Evolutionary conservation across 2,113 vertebrate species (phyloP).

Genomic region (Xiphophorus hellerii): DNA sequence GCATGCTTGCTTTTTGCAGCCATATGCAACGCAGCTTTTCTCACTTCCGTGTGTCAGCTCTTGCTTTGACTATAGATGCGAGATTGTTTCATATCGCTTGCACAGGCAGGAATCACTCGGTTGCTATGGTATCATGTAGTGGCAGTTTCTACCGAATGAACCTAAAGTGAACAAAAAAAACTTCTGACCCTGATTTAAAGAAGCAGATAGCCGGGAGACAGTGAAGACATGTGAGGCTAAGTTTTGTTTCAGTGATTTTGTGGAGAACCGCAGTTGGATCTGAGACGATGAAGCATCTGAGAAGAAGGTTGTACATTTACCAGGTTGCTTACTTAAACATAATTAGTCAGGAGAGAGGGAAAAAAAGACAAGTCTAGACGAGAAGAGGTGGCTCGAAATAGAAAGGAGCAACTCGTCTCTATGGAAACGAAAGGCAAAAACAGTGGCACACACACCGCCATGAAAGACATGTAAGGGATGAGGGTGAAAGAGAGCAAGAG

Average conservation of each 20-base stretch:
- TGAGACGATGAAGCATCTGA: slow-evolving; percentile 6
- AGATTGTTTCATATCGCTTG: slow-evolving; percentile 19
- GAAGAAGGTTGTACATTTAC: slow-evolving; percentile 31
- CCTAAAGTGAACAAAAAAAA: slow-evolving; percentile 24
- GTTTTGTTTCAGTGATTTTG: background rate
- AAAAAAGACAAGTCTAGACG: slow-evolving; percentile 60
- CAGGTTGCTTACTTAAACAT: slow-evolving; percentile 41
- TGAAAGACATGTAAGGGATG: slow-evolving; percentile 72
- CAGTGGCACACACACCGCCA: slow-evolving; percentile 61
- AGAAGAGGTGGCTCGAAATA: slow-evolving; percentile 79
- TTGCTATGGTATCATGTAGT: slow-evolving; percentile 54
- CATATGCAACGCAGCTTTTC: slow-evolving; percentile 23
- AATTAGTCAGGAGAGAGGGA: slow-evolving; percentile 33
- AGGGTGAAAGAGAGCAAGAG: slow-evolving; percentile 62
- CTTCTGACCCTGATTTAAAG: slow-evolving; percentile 39
- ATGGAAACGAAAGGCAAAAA: slow-evolving; percentile 81
- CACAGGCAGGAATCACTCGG: slow-evolving; percentile 38
- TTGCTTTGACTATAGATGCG: slow-evolving; percentile 26
- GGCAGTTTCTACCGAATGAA: slow-evolving; percentile 41
- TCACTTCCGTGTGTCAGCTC: background rate
- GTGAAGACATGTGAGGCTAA: background rate
- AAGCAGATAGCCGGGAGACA: slow-evolving; percentile 8
- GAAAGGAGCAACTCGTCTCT: slow-evolving; percentile 80
- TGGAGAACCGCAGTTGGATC: background rate
- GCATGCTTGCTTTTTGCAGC: slow-evolving; percentile 10